Evolutionary conservation across 2,113 vertebrate species (phyloP), one percentile per base, ranked within the genome.

Genomic region (Cygnus atratus): DNA sequence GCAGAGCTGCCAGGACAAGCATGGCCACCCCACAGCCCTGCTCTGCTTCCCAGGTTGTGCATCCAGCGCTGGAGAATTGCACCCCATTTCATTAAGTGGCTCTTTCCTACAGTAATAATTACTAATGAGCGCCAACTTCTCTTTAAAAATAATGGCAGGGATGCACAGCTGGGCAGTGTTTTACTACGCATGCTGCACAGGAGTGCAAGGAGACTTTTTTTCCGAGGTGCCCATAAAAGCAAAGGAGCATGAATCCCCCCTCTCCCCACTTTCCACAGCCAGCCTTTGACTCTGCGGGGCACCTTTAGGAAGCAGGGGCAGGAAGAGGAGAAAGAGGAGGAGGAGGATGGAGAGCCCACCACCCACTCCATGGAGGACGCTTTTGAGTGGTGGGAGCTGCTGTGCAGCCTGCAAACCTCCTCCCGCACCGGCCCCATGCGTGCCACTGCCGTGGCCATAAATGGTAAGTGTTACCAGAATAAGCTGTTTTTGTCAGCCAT

Each of bases 391-490:
- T 83, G 50, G 1, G 24, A 33, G 65, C 28, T 48, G 54, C 67
- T 90, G 29, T 54, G 29, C 21, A 10, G 25, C 57, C 44, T 33
- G 1, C 63, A 78, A 78, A 14, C 8, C 1, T 82, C 44, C 73
- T 50, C 58, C 17, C 28, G 50, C 50, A 18, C 57, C 11, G 2
- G 33, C 9, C 25, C 52, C 1, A 0, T 43, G 57, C 3, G 0
- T 76, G 43, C 61, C 44, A 82, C 66, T 67, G 43, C 62, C 12
- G 2, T 1, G 7, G 68, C 87, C 26, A 4, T 72, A 87, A 95
- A 94, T 37, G 73, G 89, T 62, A 84, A 71, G 58, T n/a, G 65
- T 92, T 80, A 73, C 80, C 55, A 94, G 87, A 65, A 92, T 93
- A 92, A 81, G 39, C 55, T 0, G 2, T 82, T 84, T 94, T 94